phyloP scores from a whole-genome alignment of 2,888 invertebrate species.

The Muscina levida region DNA sequence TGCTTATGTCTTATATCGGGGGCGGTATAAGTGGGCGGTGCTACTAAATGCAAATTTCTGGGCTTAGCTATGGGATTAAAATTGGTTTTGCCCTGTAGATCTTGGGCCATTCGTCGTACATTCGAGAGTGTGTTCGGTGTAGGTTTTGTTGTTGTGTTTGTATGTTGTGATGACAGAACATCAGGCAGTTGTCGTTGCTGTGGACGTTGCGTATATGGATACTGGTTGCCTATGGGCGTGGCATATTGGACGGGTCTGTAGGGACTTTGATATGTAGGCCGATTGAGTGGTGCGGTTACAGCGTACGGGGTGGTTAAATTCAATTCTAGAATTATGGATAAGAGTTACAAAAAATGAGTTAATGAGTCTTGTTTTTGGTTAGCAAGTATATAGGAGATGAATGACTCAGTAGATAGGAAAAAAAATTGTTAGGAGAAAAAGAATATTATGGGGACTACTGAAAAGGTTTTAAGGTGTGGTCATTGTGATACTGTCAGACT shows the following conservation, averaged over 20 bases:
- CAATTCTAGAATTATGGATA: constrained; percentile 45
- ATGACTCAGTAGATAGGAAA: no score
- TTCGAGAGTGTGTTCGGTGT: constrained; percentile 66
- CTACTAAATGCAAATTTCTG: constrained; percentile 67
- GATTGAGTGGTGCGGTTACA: constrained; percentile 48
- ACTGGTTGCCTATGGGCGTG: constrained; percentile 61
- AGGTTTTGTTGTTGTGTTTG: constrained; percentile 60
- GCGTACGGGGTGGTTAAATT: constrained; percentile 59
- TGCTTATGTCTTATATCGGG: constrained; percentile 64
- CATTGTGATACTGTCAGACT: no score
- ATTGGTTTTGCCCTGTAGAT: constrained; percentile 75
- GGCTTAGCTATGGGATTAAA: constrained; percentile 69
- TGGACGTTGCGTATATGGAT: constrained; percentile 20
- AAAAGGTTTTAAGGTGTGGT: no score
- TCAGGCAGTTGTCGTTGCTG: constrained; percentile 52
- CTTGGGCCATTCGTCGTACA: constrained; percentile 74
- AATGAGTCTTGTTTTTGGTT: background rate
- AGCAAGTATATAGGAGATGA: no score
- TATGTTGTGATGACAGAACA: constrained; percentile 49
- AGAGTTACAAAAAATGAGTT: background rate
- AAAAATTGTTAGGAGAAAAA: no score
- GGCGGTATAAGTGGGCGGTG: constrained; percentile 70
- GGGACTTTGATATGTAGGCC: constrained; percentile 53
- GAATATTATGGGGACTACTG: no score
- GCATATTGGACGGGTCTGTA: constrained; percentile 66